Base-by-base conservation (phyloP, 2,113 vertebrate genomes). In the Polyodon spathula region DNA sequence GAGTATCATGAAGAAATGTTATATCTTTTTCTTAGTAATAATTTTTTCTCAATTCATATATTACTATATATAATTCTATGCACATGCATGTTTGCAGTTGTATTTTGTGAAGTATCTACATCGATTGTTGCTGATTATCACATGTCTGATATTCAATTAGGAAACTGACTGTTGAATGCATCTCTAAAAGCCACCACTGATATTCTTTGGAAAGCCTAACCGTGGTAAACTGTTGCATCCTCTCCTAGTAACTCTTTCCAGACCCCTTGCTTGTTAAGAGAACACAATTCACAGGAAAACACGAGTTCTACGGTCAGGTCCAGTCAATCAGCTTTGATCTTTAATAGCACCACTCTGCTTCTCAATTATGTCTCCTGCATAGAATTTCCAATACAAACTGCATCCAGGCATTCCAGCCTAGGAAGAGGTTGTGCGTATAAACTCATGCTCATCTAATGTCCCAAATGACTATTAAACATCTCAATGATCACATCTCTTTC, bases 311-410 rank as follows among this genome's bases (percentile, higher is more conserved):
- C 68, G 73, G 68, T 74, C 68, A 66, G 68, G 66, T 61, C 66
- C 70, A 68, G 72, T 72, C 70, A 70, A 72, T 75, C 73, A 66
- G 68, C 68, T 72, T 72, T 75, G 70, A 65, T 75, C 73, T 70
- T 75, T 72, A 72, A 72, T 66, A 72, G 70, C 66, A 64, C 67
- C 64, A 48, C 50, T 59, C 65, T 65, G 59, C 57, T 68, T 67
- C 66, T 68, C 68, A 63, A 66, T 75, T 72, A 70, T 64, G 68
- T 65, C 65, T 67, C 41, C 57, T 65, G 63, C 27, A 43, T 64
- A 59, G 61, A 39, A 68, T 68, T 72, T 75, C 73, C 68, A 40
- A 75, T 75, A 72, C 54, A 58, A 66, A 59, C 56, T 40, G 66
- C 66, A 64, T 60, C 58, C 57, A 51, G 69, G 63, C 58, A 40